These are phyloP conservation scores for Catharus ustulatus DNA, from an alignment of 2,797 vertebrate genomes.

Conservation along the genomic window DNA sequence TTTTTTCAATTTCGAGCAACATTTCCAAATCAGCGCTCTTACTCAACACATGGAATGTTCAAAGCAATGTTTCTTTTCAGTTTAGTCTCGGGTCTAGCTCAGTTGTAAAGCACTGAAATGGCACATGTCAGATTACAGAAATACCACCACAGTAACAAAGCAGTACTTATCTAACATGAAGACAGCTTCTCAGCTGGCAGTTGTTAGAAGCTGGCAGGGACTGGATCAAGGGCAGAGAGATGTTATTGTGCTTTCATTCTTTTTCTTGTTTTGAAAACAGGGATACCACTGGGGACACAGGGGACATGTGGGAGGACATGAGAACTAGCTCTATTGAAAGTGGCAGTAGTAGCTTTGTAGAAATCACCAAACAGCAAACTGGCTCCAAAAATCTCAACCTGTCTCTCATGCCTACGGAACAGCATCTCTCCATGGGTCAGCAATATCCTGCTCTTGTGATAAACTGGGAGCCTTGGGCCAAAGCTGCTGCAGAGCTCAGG, in stretches of 20 bases:
- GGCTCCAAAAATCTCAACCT: background rate
- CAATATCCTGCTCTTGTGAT: background rate
- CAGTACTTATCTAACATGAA: background rate
- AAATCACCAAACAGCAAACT: background rate
- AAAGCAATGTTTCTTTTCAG: background rate
- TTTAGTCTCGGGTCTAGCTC: background rate
- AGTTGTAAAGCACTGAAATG: background rate
- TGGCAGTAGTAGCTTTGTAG: background rate
- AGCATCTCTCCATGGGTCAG: background rate
- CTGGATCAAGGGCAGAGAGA: background rate
- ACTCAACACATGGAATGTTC: background rate
- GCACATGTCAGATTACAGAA: background rate
- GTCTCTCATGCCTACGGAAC: background rate
- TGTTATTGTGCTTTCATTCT: background rate
- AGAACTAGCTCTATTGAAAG: background rate
- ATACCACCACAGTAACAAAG: background rate
- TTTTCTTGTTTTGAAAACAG: constrained; percentile 9
- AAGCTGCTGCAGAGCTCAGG: background rate
- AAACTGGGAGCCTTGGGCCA: background rate
- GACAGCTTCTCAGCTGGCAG: constrained; percentile 15
- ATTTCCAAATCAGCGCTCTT: background rate
- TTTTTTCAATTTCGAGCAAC: background rate
- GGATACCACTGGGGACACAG: background rate
- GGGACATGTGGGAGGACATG: fast-evolving
- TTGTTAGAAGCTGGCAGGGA: background rate